These are phyloP conservation scores for Pseudolycoriella hygida DNA, from an alignment of 2,888 invertebrate genomes.

Conservation along the genomic window DNA sequence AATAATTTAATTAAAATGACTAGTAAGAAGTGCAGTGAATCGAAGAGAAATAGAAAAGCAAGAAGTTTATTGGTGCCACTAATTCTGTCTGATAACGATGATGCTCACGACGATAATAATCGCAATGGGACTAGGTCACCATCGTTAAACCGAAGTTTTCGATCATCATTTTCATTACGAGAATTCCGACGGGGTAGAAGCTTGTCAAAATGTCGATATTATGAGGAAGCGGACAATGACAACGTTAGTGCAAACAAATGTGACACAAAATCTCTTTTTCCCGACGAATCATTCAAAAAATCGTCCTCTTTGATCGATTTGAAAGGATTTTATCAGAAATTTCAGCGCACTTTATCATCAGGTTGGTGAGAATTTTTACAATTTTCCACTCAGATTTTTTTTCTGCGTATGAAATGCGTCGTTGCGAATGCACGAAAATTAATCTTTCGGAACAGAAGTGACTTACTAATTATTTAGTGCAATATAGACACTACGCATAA, in stretches of 20 bases:
- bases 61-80: slow-evolving; percentile 5
- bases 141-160: neutral
- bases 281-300: neutral
- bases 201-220: slow-evolving; percentile 1
- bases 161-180: slow-evolving; percentile 5
- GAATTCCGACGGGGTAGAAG: slow-evolving; percentile 5
- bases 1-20: too few species aligned
- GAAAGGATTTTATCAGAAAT: neutral
- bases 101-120: neutral
- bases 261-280: neutral
- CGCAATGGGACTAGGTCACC: neutral
- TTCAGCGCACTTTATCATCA: neutral
- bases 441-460: too few species aligned
- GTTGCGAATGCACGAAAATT: too few species aligned
- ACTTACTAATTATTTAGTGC: too few species aligned
- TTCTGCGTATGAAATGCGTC: too few species aligned
- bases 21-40: neutral
- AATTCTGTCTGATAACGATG: neutral
- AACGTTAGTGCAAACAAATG: neutral
- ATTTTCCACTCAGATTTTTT: too few species aligned
- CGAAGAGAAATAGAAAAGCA: slow-evolving; percentile 1
- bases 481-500: too few species aligned
- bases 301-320: slow-evolving; percentile 1
- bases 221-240: neutral
- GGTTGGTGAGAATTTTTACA: too few species aligned